Conservation (phyloP, 2,113 vertebrate genomes). For the Leptobrachium leishanense region DNA sequence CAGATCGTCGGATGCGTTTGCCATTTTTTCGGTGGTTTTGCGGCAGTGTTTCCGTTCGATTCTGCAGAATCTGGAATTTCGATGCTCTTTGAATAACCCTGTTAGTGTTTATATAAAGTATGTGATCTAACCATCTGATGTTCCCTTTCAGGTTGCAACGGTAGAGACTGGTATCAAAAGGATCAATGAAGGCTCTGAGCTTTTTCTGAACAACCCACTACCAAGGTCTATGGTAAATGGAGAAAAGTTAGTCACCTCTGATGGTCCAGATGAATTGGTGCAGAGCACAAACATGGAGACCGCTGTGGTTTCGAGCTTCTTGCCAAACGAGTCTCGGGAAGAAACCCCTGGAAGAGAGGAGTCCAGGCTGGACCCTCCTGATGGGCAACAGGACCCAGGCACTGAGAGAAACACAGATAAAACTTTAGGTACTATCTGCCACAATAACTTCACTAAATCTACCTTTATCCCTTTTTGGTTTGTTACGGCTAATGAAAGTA, state of each 20-base stretch:
- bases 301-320: constrained; percentile 61
- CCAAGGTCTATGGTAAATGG: constrained; percentile 62
- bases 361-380: constrained; percentile 78
- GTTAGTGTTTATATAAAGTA: too few relatives aligned
- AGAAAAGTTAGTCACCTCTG: constrained; percentile 48
- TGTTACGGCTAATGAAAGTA: not conserved
- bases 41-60: too few relatives aligned
- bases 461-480: too few relatives aligned
- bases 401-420: constrained; percentile 77
- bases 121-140: not conserved
- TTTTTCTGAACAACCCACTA: constrained; percentile 63
- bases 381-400: constrained; percentile 80
- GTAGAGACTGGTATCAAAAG: constrained; percentile 73
- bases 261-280: constrained; percentile 29
- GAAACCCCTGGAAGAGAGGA: constrained; percentile 85
- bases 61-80: too few relatives aligned
- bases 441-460: not conserved
- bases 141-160: constrained; percentile 64
- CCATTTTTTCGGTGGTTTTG: too few relatives aligned
- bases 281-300: constrained; percentile 61
- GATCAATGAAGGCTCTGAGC: constrained; percentile 66
- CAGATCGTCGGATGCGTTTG: too few relatives aligned
- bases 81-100: not conserved
- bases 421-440: constrained; percentile 74
- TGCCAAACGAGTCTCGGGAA: constrained; percentile 73